Evolutionary conservation across 2,113 vertebrate species (phyloP), one percentile per base, ranked within the genome.

Genomic region (Syrrhaptes paradoxus): DNA sequence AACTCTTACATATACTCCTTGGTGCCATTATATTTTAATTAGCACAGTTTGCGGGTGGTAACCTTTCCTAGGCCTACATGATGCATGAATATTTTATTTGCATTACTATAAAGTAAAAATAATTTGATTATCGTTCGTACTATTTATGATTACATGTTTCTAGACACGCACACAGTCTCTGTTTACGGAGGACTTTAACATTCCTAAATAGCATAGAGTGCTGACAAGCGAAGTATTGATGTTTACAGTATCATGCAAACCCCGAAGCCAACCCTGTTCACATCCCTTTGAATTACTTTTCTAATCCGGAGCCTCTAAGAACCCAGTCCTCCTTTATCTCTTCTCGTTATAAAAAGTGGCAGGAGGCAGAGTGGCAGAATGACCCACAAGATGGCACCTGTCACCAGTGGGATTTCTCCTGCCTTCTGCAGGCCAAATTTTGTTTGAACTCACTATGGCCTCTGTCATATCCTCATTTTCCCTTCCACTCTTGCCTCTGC

Each of bases 351-450:
- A 98, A 98, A 98, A 98, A 99, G 98, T 99, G 99, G 98, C 99
- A 99, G 99, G 98, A 99, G 98, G 98, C 99, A 99, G 98, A 98
- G 98, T 98, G 98, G 99, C 98, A 99, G 98, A 98, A 98, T 99
- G 99, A 99, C 99, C 99, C 98, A 98, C 98, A 99, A 99, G 99
- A 99, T 99, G 99, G 99, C 99, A 99, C 98, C 99, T 99, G 99
- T 99, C 99, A 99, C 98, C 97, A 98, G 98, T 98, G 98, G 98
- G 97, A 98, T 98, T 99, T 98, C 98, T 97, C 97, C 97, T 98
- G 98, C 98, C 97, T 99, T 99, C 99, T 99, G 98, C 98, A 98
- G 99, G 99, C 99, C 99, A 99, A 99, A 99, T 99, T 99, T 99
- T 99, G 98, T 99, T 99, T 99, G 99, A 99, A 99, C 99, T 99